A percentile compares a stretch with the other conserved stretches of the same genome.
Evolutionary conservation across 1,140 invertebrate species (phyloP).

Genomic region (Contarinia nasturtii): DNA sequence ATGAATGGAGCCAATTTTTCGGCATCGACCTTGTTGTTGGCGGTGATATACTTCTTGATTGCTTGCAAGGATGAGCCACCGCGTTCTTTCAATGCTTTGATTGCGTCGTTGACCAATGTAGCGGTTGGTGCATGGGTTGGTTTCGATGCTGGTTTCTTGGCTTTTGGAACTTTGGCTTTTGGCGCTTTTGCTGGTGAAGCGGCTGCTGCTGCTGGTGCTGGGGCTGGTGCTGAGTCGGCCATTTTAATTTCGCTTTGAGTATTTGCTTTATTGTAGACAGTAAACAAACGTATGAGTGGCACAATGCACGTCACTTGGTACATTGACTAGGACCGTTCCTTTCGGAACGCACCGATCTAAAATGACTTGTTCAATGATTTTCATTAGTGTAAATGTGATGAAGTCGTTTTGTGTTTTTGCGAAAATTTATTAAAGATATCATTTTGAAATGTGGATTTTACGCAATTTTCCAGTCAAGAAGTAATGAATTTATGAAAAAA

Average conservation of each 20-base stretch:
- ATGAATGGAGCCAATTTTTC: slow-evolving; percentile 38
- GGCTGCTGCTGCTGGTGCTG: slow-evolving; percentile 2
- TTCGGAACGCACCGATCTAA: no score
- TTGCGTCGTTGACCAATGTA: slow-evolving; percentile 35
- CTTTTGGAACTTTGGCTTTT: neutral
- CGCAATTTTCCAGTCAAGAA: no score
- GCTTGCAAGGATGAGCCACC: slow-evolving; percentile 37
- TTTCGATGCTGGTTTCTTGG: slow-evolving; percentile 20
- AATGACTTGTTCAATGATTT: no score
- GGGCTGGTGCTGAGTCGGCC: slow-evolving; percentile 2
- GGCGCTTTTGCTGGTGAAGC: neutral
- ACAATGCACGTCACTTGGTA: no score
- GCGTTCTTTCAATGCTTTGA: slow-evolving; percentile 35
- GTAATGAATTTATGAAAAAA: no score
- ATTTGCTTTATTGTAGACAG: no score
- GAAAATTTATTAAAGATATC: no score
- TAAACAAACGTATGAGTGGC: no score
- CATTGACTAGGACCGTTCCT: no score
- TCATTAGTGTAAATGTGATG: no score
- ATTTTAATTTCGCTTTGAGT: neutral
- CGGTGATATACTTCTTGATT: slow-evolving; percentile 42
- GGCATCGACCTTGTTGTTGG: slow-evolving; percentile 34
- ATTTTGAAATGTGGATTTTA: no score
- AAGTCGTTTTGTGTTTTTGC: no score
- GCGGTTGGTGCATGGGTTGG: slow-evolving; percentile 28